Conservation (phyloP, 2,888 invertebrate genomes). For the Salpingus planirostris region DNA sequence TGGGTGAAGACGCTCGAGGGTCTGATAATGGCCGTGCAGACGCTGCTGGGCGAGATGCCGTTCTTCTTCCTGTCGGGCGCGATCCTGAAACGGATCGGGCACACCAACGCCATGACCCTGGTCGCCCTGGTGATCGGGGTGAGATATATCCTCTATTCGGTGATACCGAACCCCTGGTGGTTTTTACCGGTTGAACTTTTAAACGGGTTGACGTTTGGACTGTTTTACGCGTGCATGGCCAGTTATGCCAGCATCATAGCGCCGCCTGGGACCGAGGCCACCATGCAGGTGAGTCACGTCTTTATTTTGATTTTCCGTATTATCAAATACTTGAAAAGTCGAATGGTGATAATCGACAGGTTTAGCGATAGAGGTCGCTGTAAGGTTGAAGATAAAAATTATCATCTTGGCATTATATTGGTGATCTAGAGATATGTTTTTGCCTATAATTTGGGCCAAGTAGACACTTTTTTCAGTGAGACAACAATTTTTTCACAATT, state of each 20-base stretch:
- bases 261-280: constrained; percentile 76
- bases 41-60: constrained; percentile 77
- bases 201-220: constrained; percentile 82
- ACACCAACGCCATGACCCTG: constrained; percentile 73
- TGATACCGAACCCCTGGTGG: constrained; percentile 72
- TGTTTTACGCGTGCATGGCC: constrained; percentile 82
- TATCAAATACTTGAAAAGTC: too few relatives aligned
- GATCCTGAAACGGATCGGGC: constrained; percentile 71
- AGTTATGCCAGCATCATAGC: constrained; percentile 79
- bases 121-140: constrained; percentile 72
- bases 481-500: too few relatives aligned
- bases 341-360: too few relatives aligned
- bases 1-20: constrained; percentile 45
- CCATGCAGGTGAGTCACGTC: constrained; percentile 66
- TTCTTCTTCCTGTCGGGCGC: constrained; percentile 77
- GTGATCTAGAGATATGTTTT: too few relatives aligned
- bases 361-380: too few relatives aligned
- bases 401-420: too few relatives aligned
- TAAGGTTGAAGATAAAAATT: too few relatives aligned
- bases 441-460: too few relatives aligned
- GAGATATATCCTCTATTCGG: constrained; percentile 74
- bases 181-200: constrained; percentile 76
- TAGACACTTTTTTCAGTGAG: too few relatives aligned
- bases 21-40: constrained; percentile 47
- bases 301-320: too few relatives aligned